Evolutionary conservation across 2,113 vertebrate species (phyloP).

Genomic region (Tragelaphus scriptus): DNA sequence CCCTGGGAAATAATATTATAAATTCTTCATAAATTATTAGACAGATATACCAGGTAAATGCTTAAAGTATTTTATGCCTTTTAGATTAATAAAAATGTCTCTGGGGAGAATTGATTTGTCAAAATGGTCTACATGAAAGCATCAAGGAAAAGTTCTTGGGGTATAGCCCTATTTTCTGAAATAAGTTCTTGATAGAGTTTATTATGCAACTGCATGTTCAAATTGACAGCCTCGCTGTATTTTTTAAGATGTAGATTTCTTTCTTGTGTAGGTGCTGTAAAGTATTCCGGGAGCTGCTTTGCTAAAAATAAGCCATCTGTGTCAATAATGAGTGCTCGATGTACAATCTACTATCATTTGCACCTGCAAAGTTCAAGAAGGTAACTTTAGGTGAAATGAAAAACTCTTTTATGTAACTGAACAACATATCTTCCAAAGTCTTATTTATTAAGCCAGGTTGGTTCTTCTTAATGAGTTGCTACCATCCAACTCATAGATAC

Average conservation of each 20-base stretch:
- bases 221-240: conserved; percentile 74
- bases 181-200: conserved; percentile 50
- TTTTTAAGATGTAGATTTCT: conserved; percentile 76
- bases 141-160: conserved; percentile 37
- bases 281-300: conserved; percentile 75
- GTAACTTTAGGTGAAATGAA: conserved; percentile 63
- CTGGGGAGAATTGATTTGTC: background rate
- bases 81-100: background rate
- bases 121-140: conserved; percentile 13
- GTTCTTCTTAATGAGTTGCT: conserved; percentile 24
- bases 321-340: conserved; percentile 72
- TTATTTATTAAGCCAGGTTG: background rate
- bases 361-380: conserved; percentile 73
- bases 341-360: conserved; percentile 67
- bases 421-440: background rate
- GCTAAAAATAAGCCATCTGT: conserved; percentile 79
- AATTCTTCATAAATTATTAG: background rate
- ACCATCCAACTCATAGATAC: background rate
- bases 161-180: conserved; percentile 7
- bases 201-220: conserved; percentile 63
- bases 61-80: background rate
- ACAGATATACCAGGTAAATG: background rate
- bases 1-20: background rate
- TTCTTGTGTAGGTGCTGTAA: conserved; percentile 74
- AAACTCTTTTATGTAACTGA: conserved; percentile 46